These are phyloP conservation scores for Ficedula albicollis DNA, from an alignment of 2,797 vertebrate genomes.

Conservation along the genomic window DNA sequence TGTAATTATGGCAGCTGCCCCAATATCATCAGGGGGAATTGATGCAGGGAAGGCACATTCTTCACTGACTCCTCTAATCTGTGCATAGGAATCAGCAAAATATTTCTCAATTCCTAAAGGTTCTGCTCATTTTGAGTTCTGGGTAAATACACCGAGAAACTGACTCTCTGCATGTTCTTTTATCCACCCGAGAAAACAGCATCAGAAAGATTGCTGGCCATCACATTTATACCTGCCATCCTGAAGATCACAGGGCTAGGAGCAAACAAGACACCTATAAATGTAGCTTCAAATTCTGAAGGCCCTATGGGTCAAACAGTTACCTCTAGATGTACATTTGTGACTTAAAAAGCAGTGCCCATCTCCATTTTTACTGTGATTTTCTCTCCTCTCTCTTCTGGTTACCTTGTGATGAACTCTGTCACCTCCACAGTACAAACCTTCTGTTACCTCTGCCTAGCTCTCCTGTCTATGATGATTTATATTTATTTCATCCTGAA, in stretches of 20 bases:
- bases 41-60: not conserved
- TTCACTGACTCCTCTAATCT: not conserved
- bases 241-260: not conserved
- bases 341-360: not conserved
- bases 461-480: not conserved
- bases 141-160: not conserved
- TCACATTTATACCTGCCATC: not conserved
- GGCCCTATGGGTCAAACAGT: not conserved
- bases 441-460: not conserved
- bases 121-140: not conserved
- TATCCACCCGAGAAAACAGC: not conserved
- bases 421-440: not conserved
- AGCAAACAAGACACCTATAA: not conserved
- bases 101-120: not conserved
- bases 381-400: rapidly evolving
- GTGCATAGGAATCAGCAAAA: not conserved
- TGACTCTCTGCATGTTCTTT: not conserved
- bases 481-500: not conserved
- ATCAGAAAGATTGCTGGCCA: not conserved
- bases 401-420: not conserved
- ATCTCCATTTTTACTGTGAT: not conserved
- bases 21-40: not conserved
- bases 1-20: not conserved
- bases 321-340: not conserved
- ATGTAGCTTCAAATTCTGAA: not conserved